phyloP scores from a whole-genome alignment of 1,140 invertebrate genomes.

The Drosophila tropicalis region DNA sequence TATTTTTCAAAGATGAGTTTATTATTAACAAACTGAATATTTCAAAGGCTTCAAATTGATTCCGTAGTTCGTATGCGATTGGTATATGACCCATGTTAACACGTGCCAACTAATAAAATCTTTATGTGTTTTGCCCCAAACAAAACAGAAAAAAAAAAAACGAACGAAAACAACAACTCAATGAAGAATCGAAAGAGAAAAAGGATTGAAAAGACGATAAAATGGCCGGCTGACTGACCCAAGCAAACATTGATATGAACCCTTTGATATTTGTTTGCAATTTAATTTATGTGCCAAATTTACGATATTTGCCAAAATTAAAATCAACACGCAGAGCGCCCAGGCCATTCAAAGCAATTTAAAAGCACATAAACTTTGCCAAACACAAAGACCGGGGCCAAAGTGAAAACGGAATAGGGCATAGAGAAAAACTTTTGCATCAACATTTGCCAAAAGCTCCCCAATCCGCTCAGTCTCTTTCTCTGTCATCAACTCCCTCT shows the following conservation, averaged over 20 bases:
- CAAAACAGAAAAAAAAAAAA: background rate
- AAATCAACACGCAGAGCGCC: constrained; percentile 52
- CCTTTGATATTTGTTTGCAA: constrained; percentile 71
- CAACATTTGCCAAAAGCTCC: constrained; percentile 40
- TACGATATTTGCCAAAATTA: constrained; percentile 68
- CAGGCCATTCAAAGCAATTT: constrained; percentile 56
- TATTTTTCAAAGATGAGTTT: constrained; percentile 25
- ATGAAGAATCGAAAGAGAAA: background rate
- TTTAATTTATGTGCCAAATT: constrained; percentile 75
- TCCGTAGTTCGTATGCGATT: constrained; percentile 28
- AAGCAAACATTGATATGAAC: constrained; percentile 52
- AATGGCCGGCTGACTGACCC: constrained; percentile 33
- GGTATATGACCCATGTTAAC: constrained; percentile 49
- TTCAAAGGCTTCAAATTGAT: constrained; percentile 43
- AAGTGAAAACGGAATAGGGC: constrained; percentile 12
- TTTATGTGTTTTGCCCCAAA: constrained; percentile 53
- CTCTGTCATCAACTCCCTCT: background rate
- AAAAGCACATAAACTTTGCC: constrained; percentile 47
- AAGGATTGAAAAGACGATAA: constrained; percentile 18
- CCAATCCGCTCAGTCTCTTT: background rate
- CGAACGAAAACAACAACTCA: background rate
- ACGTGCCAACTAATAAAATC: constrained; percentile 76
- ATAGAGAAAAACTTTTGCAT: constrained; percentile 43
- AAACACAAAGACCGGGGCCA: background rate
- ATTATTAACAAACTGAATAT: constrained; percentile 55